A percentile compares a stretch with the other conserved stretches of the same genome.
phyloP scores from a whole-genome alignment of 2,888 invertebrate genomes.

The Chirona hameri region DNA sequence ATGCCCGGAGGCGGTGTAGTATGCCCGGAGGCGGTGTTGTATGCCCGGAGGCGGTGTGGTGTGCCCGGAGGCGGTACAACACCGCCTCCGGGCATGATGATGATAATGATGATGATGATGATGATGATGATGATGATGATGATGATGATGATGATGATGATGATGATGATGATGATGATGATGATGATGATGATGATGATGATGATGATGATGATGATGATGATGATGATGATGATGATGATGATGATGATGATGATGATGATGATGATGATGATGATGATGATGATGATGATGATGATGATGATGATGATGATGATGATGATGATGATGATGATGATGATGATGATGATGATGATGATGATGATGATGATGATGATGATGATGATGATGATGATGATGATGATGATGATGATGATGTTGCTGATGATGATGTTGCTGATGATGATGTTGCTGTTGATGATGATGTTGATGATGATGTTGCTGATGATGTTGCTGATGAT shows the following conservation, averaged over 20 bases:
- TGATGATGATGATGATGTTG: too few species aligned
- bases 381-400: constrained; percentile 9
- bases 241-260: constrained; percentile 22
- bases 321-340: constrained; percentile 22
- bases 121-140: constrained; percentile 22
- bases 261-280: constrained; percentile 22
- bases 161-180: constrained; percentile 22
- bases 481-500: too few species aligned
- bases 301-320: constrained; percentile 22
- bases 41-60: too few species aligned
- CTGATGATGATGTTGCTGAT: too few species aligned
- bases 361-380: constrained; percentile 12
- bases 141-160: constrained; percentile 22
- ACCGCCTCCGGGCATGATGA: neutral
- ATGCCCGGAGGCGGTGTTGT: too few species aligned
- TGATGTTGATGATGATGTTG: too few species aligned
- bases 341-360: constrained; percentile 22
- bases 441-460: too few species aligned
- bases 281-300: constrained; percentile 22
- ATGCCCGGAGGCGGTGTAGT: too few species aligned
- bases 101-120: constrained; percentile 22
- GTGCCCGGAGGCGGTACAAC: neutral
- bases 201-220: constrained; percentile 22
- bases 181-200: constrained; percentile 22
- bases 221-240: neutral